Conservation (phyloP, 2,113 vertebrate genomes). For the Centropristis striata region DNA sequence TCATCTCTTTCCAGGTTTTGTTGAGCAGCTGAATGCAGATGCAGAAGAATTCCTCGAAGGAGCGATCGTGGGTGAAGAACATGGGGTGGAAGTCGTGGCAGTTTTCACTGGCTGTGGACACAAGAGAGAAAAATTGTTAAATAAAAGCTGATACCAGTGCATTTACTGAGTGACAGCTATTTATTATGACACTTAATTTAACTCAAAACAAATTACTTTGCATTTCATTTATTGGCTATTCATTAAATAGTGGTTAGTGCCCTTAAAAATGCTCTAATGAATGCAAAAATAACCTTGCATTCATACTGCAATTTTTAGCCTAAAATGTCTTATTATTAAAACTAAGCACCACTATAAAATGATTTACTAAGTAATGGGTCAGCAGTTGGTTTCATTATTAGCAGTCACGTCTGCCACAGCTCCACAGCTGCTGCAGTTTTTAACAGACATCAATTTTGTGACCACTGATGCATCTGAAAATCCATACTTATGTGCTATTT, state of each 20-base stretch:
- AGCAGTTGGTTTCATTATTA: neutral
- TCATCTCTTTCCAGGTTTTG: slow-evolving; percentile 99
- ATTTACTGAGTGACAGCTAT: neutral
- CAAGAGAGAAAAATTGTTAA: neutral
- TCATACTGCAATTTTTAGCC: neutral
- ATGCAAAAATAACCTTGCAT: neutral
- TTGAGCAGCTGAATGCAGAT: slow-evolving; percentile 99
- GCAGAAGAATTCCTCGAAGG: slow-evolving; percentile 99
- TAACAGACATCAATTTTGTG: too few species aligned
- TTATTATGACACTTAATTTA: neutral
- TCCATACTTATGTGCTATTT: too few species aligned
- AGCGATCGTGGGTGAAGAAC: slow-evolving; percentile 98
- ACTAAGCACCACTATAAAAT: neutral
- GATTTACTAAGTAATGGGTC: neutral
- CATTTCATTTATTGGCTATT: neutral
- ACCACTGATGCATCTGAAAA: too few species aligned
- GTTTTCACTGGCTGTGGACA: slow-evolving; percentile 94
- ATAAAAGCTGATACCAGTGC: neutral
- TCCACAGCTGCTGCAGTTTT: too few species aligned
- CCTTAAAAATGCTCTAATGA: neutral
- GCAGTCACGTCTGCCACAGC: too few species aligned
- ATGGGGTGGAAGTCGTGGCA: slow-evolving; percentile 99
- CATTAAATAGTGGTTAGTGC: neutral
- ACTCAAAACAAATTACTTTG: neutral
- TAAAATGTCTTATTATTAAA: neutral